Percentiles rank a stretch among this genome's conserved stretches.
These are phyloP conservation scores for Crotalus tigris DNA, from an alignment of 2,113 vertebrate species.

Conservation along the genomic window DNA sequence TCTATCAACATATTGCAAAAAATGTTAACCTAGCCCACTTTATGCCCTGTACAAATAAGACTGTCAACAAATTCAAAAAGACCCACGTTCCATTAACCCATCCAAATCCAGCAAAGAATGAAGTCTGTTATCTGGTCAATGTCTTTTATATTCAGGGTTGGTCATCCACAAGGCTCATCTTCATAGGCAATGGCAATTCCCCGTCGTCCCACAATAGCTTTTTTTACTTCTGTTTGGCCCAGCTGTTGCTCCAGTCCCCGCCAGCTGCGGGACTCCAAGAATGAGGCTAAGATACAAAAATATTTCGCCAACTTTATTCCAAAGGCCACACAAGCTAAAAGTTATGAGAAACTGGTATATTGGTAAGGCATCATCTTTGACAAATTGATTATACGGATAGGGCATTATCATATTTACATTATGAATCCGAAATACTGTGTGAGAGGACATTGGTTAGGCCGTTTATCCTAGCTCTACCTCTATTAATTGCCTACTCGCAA, in stretches of 20 bases:
- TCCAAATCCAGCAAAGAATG: not conserved
- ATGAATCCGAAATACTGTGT: not conserved
- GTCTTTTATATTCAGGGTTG: not conserved
- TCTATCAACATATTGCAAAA: not conserved
- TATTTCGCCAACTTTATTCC: not conserved
- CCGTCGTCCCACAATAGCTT: slow-evolving; percentile 81
- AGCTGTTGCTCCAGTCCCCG: slow-evolving; percentile 84
- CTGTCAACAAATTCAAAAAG: not conserved
- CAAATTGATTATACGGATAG: not conserved
- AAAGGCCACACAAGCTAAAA: not conserved
- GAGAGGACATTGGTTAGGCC: not conserved
- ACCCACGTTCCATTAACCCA: not conserved
- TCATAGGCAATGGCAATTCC: slow-evolving; percentile 96
- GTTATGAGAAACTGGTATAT: not conserved
- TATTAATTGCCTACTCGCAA: not conserved
- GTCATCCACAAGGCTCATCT: slow-evolving; percentile 72
- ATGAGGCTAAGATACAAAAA: slow-evolving; percentile 75
- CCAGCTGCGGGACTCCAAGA: slow-evolving; percentile 88
- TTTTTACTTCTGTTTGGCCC: slow-evolving; percentile 80
- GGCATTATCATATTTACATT: not conserved
- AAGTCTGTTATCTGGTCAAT: not conserved
- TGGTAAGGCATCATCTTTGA: not conserved
- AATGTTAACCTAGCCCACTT: not conserved
- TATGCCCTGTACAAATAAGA: not conserved
- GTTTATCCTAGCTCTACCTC: not conserved